A percentile compares a stretch with the other conserved stretches of the same genome.
These are phyloP conservation scores for Oscheius sp. DNA, from an alignment of 2,888 invertebrate species.

Conservation along the genomic window DNA sequence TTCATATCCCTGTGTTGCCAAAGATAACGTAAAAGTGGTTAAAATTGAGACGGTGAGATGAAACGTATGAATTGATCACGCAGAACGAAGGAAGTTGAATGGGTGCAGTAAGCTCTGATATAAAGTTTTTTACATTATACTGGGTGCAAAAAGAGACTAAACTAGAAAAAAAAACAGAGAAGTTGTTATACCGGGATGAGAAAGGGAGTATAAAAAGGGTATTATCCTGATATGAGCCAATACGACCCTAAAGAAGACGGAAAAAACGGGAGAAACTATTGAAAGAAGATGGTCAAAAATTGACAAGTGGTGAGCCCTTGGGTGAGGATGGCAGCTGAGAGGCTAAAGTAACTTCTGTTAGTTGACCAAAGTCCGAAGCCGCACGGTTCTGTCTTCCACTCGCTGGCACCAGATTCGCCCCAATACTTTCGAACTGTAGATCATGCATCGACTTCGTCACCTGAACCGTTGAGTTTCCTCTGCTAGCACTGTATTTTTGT, in stretches of 20 bases:
- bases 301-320: constrained; percentile 4
- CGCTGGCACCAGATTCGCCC: constrained; percentile 3
- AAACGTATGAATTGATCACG: too few species aligned
- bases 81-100: neutral
- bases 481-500: too few species aligned
- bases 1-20: neutral
- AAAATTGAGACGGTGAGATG: neutral
- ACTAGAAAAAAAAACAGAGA: constrained; percentile 10
- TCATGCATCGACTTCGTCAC: constrained; percentile 55
- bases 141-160: neutral
- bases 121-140: neutral
- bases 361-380: constrained; percentile 46
- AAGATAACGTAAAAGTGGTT: constrained; percentile 1
- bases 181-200: neutral
- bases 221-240: constrained; percentile 19
- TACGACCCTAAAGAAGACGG: neutral
- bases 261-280: neutral
- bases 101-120: constrained; percentile 22
- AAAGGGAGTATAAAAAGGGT: constrained; percentile 8
- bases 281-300: constrained; percentile 5
- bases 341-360: constrained; percentile 28
- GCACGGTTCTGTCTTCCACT: constrained; percentile 45
- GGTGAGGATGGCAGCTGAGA: constrained; percentile 11
- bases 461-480: constrained; percentile 2
- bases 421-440: constrained; percentile 29